Evolutionary conservation across 2,888 invertebrate genomes (phyloP), one percentile per base, ranked within the genome.

Genomic region (Odontocolon sp.): DNA sequence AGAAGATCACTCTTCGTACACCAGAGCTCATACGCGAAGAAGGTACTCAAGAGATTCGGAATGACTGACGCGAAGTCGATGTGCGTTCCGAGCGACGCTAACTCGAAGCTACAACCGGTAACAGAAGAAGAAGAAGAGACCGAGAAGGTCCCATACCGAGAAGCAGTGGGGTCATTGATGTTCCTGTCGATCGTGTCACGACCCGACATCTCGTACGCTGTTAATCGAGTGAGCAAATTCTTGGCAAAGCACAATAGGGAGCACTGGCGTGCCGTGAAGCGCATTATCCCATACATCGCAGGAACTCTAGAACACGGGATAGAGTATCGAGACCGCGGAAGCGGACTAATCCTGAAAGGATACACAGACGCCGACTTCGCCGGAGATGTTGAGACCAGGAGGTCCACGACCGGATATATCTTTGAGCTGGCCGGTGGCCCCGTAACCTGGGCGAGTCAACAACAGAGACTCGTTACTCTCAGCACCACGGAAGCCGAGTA

Each of bases 371-470:
- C 47, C n/a, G 47, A 47, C 9, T 47, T 23, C n/a, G 47, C 47
- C 9, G 42, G 26, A 9, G 28, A 54, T 28, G 1, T 26, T 2
- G 40, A 40, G 18, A 67, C 54, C 9, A 14, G 67, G 3, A 8
- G 67, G 9, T 67, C 67, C 6, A 56, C 54, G 0, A 23, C 54
- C 3, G 67, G 40, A 2, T 67, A 54, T 18, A 40, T 31, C 3
- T 67, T 52, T 54, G 6, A 6, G 6, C 14, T 38, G 9, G 14
- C 26, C 1, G 16, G 21, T 23, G 28, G 54, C 2, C 40, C 42
- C 8, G 16, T 67, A 3, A 31, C 68, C 3, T 69, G 69, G 69
- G 28, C 18, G 0, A 42, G 28, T n/a, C 57, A 59, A 21, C 45
- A 38, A 33, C 69, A 69, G 9, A 57, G 21, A 21, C 2, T 36